Conservation (phyloP, 2,113 vertebrate species). For the Merops nubicus region DNA sequence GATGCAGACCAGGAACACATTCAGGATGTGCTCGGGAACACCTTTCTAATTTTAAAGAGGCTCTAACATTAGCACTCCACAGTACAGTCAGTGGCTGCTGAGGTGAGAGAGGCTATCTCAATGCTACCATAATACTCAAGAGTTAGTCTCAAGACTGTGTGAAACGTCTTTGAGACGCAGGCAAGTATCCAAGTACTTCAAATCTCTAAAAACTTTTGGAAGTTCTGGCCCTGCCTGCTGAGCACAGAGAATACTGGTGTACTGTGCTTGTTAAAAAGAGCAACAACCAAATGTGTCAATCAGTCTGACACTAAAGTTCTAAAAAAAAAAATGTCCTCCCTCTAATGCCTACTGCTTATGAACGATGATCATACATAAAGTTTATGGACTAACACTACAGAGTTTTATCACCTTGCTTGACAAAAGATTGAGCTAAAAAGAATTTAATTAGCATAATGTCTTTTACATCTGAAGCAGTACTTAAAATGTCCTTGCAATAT, state of each 20-base stretch:
- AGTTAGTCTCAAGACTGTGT: neutral
- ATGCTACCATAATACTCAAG: neutral
- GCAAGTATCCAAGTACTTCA: neutral
- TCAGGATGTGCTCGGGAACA: neutral
- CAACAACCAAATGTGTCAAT: neutral
- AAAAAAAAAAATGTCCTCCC: neutral
- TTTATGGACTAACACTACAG: neutral
- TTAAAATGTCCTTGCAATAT: neutral
- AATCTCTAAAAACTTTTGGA: neutral
- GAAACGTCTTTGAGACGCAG: neutral
- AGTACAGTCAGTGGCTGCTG: neutral
- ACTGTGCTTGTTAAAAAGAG: neutral
- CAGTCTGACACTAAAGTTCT: neutral
- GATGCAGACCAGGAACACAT: neutral
- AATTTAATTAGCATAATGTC: slow-evolving; percentile 24
- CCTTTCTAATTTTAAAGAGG: neutral
- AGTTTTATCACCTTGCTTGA: neutral
- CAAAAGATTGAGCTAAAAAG: neutral
- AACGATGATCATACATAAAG: neutral
- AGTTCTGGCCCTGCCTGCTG: neutral
- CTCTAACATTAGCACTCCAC: neutral
- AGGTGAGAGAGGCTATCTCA: neutral
- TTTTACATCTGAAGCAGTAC: slow-evolving; percentile 19
- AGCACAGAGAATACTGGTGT: neutral
- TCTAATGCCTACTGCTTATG: neutral